phyloP scores from a whole-genome alignment of 2,888 invertebrate species.

The Furcula furcula region DNA sequence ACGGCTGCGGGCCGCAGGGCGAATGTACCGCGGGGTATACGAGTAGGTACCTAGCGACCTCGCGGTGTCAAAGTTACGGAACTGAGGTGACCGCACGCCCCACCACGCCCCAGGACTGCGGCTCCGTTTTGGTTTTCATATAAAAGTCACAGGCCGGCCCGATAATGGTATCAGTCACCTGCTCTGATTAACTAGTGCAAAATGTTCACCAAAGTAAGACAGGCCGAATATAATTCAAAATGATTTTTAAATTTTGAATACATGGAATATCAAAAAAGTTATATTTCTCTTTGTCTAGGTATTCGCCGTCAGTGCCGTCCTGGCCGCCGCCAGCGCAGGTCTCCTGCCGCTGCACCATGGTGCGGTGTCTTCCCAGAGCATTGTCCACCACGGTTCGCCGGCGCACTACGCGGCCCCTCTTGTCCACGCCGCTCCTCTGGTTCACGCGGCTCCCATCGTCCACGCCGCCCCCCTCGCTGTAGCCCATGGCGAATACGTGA shows the following conservation, averaged over 20 bases:
- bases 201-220: conserved; percentile 80
- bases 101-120: conserved; percentile 62
- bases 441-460: conserved; percentile 53
- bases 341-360: conserved; percentile 69
- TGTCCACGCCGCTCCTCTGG: conserved; percentile 47
- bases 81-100: conserved; percentile 74
- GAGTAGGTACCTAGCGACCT: conserved; percentile 62
- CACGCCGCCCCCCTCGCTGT: conserved; percentile 59
- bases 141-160: conserved; percentile 70
- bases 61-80: conserved; percentile 81
- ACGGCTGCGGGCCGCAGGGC: conserved; percentile 33
- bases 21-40: conserved; percentile 57
- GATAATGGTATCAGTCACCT: conserved; percentile 79
- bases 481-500: conserved; percentile 62
- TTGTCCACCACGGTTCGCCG: conserved; percentile 69
- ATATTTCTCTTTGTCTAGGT: conserved; percentile 43
- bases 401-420: conserved; percentile 60
- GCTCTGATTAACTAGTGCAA: conserved; percentile 75
- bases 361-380: conserved; percentile 78
- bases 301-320: conserved; percentile 68
- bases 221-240: conserved; percentile 8
- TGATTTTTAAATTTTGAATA: conserved; percentile 8
- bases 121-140: conserved; percentile 78
- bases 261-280: neutral
- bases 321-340: conserved; percentile 80